phyloP scores from a whole-genome alignment of 2,113 vertebrate species.

The Nibea albiflora region DNA sequence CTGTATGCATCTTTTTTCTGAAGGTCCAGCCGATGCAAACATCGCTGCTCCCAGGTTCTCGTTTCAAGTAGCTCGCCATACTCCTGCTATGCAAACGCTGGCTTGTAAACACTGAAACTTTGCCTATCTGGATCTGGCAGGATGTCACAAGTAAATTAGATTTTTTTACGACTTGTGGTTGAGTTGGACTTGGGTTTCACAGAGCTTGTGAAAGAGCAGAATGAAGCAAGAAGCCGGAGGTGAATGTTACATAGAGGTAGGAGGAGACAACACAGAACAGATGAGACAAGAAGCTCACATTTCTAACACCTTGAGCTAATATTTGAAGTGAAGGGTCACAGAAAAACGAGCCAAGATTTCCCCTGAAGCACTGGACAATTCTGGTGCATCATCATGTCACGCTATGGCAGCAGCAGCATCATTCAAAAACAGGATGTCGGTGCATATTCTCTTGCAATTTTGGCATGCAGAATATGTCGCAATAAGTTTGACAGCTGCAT shows the following conservation, averaged over 20 bases:
- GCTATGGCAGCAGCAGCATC: neutral
- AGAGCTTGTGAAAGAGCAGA: neutral
- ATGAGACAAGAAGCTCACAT: neutral
- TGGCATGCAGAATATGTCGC: neutral
- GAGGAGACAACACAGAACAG: neutral
- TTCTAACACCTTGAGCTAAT: neutral
- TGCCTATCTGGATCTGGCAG: neutral
- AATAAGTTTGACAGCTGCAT: neutral
- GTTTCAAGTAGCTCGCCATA: neutral
- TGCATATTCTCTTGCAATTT: neutral
- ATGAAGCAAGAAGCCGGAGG: neutral
- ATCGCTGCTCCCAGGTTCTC: neutral
- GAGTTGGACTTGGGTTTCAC: neutral
- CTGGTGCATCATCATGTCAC: neutral
- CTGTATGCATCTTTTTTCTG: neutral
- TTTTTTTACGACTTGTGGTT: neutral
- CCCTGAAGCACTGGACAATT: neutral
- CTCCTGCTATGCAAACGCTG: neutral
- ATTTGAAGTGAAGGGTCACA: neutral
- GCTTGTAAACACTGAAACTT: neutral
- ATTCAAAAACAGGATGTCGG: neutral
- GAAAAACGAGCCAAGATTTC: neutral
- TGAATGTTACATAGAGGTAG: neutral
- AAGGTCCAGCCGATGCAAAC: conserved; percentile 2
- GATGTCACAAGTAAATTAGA: neutral